These are phyloP conservation scores for Upupa epops DNA, from an alignment of 2,113 vertebrate species.

Conservation along the genomic window DNA sequence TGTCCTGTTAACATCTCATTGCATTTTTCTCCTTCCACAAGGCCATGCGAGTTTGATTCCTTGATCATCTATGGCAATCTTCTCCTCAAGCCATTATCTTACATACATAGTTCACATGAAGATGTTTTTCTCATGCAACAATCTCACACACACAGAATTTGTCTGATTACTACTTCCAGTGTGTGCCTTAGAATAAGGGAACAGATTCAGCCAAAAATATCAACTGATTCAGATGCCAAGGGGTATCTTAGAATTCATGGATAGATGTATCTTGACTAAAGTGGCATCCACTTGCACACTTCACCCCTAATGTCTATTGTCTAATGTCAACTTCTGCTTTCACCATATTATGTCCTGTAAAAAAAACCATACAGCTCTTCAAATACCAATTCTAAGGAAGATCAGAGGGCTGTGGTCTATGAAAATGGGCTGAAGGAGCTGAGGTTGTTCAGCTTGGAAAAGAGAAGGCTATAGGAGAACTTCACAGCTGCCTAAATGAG, in stretches of 20 bases:
- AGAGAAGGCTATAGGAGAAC: too few relatives aligned
- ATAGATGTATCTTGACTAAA: background rate
- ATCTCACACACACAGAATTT: background rate
- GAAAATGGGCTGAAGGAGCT: too few relatives aligned
- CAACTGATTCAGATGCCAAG: background rate
- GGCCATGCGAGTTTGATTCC: background rate
- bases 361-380: background rate
- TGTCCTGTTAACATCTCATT: too few relatives aligned
- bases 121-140: background rate
- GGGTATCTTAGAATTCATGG: background rate
- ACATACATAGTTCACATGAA: background rate
- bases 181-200: background rate
- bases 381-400: background rate
- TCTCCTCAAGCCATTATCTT: background rate
- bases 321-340: background rate
- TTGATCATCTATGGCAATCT: background rate
- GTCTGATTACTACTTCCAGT: background rate
- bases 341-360: background rate
- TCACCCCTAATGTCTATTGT: background rate
- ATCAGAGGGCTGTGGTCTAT: too few relatives aligned
- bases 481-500: too few relatives aligned
- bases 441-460: too few relatives aligned
- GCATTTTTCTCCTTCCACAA: background rate
- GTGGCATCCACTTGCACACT: background rate
- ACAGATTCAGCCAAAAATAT: background rate